These are phyloP conservation scores for Danio aesculapii DNA, from an alignment of 2,797 vertebrate genomes.

Conservation along the genomic window DNA sequence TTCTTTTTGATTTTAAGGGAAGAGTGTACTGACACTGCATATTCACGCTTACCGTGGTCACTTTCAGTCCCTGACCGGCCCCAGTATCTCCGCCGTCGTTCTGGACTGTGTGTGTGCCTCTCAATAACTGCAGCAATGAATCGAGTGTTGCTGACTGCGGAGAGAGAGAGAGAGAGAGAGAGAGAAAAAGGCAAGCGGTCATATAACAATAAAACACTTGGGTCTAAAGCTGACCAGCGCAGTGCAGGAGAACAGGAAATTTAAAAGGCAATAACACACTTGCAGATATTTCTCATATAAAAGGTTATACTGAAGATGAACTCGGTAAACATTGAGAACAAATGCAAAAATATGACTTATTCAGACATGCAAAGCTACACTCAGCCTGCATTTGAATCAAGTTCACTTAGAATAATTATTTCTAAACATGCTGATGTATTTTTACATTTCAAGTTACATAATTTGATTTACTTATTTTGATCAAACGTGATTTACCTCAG, in stretches of 20 bases:
- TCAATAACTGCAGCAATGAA: conserved; percentile 98
- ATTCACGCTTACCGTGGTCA: conserved; percentile 89
- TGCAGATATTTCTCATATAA: conserved; percentile 13
- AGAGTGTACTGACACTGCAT: background rate
- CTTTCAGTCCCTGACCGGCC: conserved; percentile 97
- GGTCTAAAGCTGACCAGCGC: background rate
- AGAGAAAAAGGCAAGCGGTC: conserved; percentile 39
- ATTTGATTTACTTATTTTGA: background rate
- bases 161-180: conserved; percentile 25
- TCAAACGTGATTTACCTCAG: background rate
- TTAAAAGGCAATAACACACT: conserved; percentile 16
- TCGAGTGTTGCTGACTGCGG: conserved; percentile 93
- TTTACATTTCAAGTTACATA: background rate
- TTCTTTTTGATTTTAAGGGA: background rate
- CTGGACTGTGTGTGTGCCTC: conserved; percentile 95
- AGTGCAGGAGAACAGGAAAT: background rate
- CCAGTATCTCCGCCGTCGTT: conserved; percentile 95
- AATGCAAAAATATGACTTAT: background rate
- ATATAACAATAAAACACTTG: conserved; percentile 4
- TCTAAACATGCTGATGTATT: too few species aligned
- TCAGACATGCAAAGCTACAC: background rate
- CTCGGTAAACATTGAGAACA: background rate
- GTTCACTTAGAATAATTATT: too few species aligned
- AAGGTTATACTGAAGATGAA: conserved; percentile 24
- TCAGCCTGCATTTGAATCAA: too few species aligned